Base-by-base conservation (phyloP, 2,888 invertebrate genomes). In the Flexamia atlantica region DNA sequence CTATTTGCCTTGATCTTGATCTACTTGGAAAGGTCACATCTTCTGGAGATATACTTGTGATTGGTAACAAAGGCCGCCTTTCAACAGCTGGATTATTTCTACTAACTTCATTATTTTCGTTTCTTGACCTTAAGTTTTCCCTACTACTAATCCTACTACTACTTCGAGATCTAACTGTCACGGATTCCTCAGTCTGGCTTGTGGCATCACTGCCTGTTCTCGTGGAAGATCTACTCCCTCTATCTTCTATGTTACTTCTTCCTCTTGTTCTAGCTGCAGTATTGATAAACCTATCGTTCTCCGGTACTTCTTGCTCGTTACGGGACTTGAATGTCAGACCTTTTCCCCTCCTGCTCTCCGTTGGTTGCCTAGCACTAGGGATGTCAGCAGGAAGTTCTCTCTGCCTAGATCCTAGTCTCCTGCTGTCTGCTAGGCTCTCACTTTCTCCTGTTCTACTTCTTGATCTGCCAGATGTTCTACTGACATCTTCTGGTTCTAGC, bases 21-120 rank as follows among this genome's bases (percentile, higher is more conserved):
- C 79, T 53, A 20, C 32, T 36, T 79, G 79, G 79, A 57, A 79
- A 79, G 3, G 79, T 79, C 4, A 79, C 79, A 79, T 79, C 79
- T 79, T 79, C 79, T 32, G 79, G 57, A 46, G 79, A 79, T 57
- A 79, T 36, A 53, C 57, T 53, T 4, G 57, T 79, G 32, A 53
- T 30, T 50, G 79, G 32, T 25, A 76, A 42, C 25, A 28, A 76
- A 28, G 79, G 57, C 20, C 57, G 30, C 25, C 79, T 79, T 57
- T 79, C 53, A 79, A 50, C 28, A 23, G 25, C 17, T 32, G 20
- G n/a, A 57, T 1, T 30, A 57, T 57, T 57, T 79, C 79, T 30
- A 20, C 23, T 79, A 14, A 30, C 17, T 2, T 46, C 46, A n/a
- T 36, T 57, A 9, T 57, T 14, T 79, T 79, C 46, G 28, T 79